Evolutionary conservation across 2,888 invertebrate species (phyloP).

Genomic region (Himalopsyche kuldschensis): DNA sequence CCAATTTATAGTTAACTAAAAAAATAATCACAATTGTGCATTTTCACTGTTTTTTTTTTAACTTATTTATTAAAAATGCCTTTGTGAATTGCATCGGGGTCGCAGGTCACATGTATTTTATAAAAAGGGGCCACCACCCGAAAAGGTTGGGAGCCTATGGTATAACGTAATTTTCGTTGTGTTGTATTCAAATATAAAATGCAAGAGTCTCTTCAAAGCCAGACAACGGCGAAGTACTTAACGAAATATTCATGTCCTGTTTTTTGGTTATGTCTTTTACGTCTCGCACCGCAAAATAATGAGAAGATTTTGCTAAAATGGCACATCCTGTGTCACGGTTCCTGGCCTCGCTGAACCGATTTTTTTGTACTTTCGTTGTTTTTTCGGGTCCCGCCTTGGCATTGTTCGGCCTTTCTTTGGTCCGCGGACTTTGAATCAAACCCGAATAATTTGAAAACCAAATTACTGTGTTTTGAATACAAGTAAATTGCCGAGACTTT

Average conservation of each 20-base stretch:
- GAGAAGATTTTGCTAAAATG: slow-evolving; percentile 30
- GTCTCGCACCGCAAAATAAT: slow-evolving; percentile 17
- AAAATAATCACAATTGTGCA: too few species aligned
- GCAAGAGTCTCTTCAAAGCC: too few species aligned
- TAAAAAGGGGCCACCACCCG: too few species aligned
- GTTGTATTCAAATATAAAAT: too few species aligned
- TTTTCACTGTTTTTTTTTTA: too few species aligned
- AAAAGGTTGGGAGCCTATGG: too few species aligned
- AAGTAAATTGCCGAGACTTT: background rate
- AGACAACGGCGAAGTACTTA: background rate
- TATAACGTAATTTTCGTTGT: too few species aligned
- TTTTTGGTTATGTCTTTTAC: slow-evolving; percentile 13
- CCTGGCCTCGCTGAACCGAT: slow-evolving; percentile 3
- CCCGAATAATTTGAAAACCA: slow-evolving; percentile 27
- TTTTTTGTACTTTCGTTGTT: slow-evolving; percentile 9
- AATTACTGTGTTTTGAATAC: slow-evolving; percentile 22
- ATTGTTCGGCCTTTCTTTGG: slow-evolving; percentile 17
- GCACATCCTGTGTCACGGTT: slow-evolving; percentile 31
- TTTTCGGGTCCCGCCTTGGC: background rate
- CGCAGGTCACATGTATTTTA: too few species aligned
- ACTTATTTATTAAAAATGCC: too few species aligned
- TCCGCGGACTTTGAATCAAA: slow-evolving; percentile 4
- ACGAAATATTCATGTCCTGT: slow-evolving; percentile 10
- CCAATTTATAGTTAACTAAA: too few species aligned
- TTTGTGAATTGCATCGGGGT: too few species aligned